Conservation (phyloP, 2,888 invertebrate species). For the Teinopalpus imperialis region DNA sequence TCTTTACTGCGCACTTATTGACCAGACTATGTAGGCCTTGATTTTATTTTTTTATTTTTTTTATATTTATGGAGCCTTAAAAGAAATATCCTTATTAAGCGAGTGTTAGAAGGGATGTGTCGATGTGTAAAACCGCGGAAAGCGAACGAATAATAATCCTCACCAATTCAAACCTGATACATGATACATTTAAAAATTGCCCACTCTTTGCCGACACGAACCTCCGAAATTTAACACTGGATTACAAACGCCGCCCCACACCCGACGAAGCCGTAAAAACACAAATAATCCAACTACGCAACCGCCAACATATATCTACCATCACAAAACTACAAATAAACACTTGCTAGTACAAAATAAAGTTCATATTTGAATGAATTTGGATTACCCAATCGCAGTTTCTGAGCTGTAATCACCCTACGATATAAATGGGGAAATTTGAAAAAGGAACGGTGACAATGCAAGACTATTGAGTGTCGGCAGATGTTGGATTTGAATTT, state of each 20-base stretch:
- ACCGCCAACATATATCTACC: slow-evolving; percentile 28
- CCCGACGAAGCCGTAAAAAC: slow-evolving; percentile 37
- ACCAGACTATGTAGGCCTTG: too few species aligned
- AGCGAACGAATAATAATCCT: slow-evolving; percentile 18
- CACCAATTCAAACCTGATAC: slow-evolving; percentile 26
- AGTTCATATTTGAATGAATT: slow-evolving; percentile 24
- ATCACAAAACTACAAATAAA: slow-evolving; percentile 25
- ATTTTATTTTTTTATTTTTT: too few species aligned
- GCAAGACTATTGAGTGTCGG: slow-evolving; percentile 62
- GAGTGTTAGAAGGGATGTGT: slow-evolving; percentile 16
- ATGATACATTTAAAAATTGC: slow-evolving; percentile 35
- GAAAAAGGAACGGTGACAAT: slow-evolving; percentile 53
- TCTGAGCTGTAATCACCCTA: slow-evolving; percentile 15
- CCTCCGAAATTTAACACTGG: slow-evolving; percentile 40
- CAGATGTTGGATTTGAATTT: slow-evolving; percentile 67
- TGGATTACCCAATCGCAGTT: background rate
- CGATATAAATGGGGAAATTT: slow-evolving; percentile 39
- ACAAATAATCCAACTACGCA: slow-evolving; percentile 36
- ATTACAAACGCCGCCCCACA: slow-evolving; percentile 36
- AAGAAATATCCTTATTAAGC: too few species aligned
- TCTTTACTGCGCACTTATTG: too few species aligned
- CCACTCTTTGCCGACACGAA: slow-evolving; percentile 33
- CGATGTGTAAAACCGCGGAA: slow-evolving; percentile 24
- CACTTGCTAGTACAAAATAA: slow-evolving; percentile 28
- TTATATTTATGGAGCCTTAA: too few species aligned